Base-by-base conservation (phyloP, 2,797 vertebrate genomes). In the Taeniopygia guttata region DNA sequence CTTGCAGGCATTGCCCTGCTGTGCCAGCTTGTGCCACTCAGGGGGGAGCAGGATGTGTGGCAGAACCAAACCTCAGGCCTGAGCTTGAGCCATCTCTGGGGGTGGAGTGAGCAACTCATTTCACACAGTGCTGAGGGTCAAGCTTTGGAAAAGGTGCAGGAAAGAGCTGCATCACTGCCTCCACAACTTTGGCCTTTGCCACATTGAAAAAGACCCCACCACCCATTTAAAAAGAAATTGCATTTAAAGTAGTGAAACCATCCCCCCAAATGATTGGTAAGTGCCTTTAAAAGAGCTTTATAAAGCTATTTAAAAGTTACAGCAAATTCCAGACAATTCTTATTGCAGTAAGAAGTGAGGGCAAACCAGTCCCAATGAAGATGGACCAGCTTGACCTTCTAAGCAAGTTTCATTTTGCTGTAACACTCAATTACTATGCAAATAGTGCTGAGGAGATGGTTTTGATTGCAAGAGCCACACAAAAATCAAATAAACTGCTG, bases 1-100 rank as follows among this genome's bases (percentile, higher is more conserved):
- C 29, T 7, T 51, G 6, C 16, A 49, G 21, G 20, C 32, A 7
- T 1, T 17, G 62, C 62, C 45, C 45, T 36, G 45, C 10, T 34
- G 23, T 23, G 13, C 17, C 18, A 13, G 60, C 46, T n/a, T 19
- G 3, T 17, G 17, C 1, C 3, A 1, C 18, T 3, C 48, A 2
- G 29, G 23, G 45, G 5, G 9, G 26, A 42, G 40, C 0, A 32
- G 46, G 7, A 13, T 1, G 10, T 5, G 63, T 2, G 11, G 56
- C 56, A 49, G 18, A 62, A 42, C 51, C 2, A 2, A 68, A 34
- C 34, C 56, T 42, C 48, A 69, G 74, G 30, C 56, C 30, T 26
- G 56, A 30, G 34, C 29, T 52, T 8, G 38, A 52, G 54, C 40
- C 48, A 9, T 3, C 42, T 19, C 12, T 29, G 40, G 52, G 58